These are phyloP conservation scores for Merops nubicus DNA, from an alignment of 2,113 vertebrate genomes.

Conservation along the genomic window DNA sequence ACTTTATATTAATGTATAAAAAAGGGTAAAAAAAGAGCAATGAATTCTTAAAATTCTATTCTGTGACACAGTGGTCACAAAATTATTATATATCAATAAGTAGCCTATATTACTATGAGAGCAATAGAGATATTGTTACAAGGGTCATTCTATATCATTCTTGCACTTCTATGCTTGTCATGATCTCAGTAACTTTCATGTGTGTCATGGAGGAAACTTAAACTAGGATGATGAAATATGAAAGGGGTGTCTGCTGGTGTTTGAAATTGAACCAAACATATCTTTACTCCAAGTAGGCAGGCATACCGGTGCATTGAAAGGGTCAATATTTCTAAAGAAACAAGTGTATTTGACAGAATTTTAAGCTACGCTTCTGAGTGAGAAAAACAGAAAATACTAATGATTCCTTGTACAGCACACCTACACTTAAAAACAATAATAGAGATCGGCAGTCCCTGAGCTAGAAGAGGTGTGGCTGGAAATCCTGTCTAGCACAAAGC, in stretches of 20 bases:
- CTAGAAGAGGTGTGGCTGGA: neutral
- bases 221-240: neutral
- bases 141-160: neutral
- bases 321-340: neutral
- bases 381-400: neutral
- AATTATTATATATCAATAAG: neutral
- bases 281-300: neutral
- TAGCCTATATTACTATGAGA: fast-evolving
- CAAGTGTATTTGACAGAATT: neutral
- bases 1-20: neutral
- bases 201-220: neutral
- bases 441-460: neutral
- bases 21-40: neutral
- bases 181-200: neutral
- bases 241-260: neutral
- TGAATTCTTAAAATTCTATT: neutral
- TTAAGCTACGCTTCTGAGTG: neutral
- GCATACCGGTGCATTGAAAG: neutral
- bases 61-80: neutral
- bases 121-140: neutral
- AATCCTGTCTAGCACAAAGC: neutral
- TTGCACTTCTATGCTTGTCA: neutral
- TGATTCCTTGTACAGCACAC: neutral
- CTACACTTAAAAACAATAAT: neutral
- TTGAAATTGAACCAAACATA: neutral